phyloP scores from a whole-genome alignment of 2,113 vertebrate species.

The Zapus hudsonius region DNA sequence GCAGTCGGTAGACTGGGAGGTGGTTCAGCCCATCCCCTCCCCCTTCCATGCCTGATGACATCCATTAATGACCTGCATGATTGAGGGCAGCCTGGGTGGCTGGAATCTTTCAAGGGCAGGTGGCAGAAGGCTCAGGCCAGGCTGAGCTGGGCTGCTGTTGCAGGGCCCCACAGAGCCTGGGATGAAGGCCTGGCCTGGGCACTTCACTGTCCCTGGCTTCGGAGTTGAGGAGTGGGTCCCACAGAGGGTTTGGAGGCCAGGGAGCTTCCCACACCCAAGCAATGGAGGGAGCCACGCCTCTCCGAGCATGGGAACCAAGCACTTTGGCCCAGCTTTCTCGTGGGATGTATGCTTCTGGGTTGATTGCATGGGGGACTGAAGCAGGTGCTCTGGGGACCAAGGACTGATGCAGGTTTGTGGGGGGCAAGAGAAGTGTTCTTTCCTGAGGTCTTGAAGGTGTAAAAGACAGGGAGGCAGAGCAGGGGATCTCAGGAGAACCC shows the following conservation, averaged over 20 bases:
- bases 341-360: background rate
- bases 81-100: background rate
- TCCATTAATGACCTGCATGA: background rate
- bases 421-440: too few relatives aligned
- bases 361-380: too few relatives aligned
- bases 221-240: background rate
- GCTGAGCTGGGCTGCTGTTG: background rate
- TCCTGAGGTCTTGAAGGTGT: too few relatives aligned
- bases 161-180: background rate
- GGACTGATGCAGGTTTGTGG: too few relatives aligned
- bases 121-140: fast-evolving
- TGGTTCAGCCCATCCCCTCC: background rate
- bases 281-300: background rate
- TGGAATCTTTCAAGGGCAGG: background rate
- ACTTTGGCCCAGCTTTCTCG: background rate
- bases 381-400: too few relatives aligned
- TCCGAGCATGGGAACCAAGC: background rate
- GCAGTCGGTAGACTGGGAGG: background rate
- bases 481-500: too few relatives aligned
- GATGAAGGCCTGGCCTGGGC: background rate
- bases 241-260: too few relatives aligned
- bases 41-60: background rate
- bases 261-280: background rate
- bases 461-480: too few relatives aligned
- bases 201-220: background rate